Evolutionary conservation across 53 echinoderm and acorn worm genomes (phyloP).

Genomic region (Antedon mediterranea): DNA sequence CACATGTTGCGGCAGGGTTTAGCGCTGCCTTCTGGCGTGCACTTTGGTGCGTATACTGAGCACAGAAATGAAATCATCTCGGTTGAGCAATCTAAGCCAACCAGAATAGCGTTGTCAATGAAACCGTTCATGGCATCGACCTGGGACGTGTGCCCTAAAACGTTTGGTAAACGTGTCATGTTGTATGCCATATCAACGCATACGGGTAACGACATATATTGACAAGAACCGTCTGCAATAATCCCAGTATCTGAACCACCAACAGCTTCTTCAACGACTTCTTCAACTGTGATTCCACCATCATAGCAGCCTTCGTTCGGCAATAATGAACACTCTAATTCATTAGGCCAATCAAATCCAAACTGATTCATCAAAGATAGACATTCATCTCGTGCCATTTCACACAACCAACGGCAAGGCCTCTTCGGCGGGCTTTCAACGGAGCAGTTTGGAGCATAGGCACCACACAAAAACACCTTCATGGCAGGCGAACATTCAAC

Average conservation of each 20-base stretch:
- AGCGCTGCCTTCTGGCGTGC: conserved; percentile 5
- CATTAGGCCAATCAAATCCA: conserved; percentile 14
- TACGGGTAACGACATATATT: conserved; percentile 11
- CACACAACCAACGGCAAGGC: conserved; percentile 32
- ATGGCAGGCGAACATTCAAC: conserved; percentile 5
- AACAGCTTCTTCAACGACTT: no score
- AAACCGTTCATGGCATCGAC: conserved; percentile 7
- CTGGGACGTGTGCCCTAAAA: conserved; percentile 1
- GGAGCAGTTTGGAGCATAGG: conserved; percentile 18
- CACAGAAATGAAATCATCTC: conserved; percentile 3
- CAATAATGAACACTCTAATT: neutral
- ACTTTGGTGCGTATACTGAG: conserved; percentile 2
- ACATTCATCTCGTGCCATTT: conserved; percentile 17
- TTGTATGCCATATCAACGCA: conserved; percentile 2
- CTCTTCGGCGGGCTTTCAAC: neutral
- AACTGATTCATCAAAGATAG: conserved; percentile 14
- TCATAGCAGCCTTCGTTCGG: neutral
- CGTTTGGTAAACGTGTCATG: conserved; percentile 2
- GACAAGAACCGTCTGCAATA: conserved; percentile 5
- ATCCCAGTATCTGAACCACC: neutral
- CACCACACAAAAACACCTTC: conserved; percentile 14
- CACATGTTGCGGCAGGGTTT: conserved; percentile 34
- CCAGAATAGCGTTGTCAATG: neutral
- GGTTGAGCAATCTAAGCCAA: conserved; percentile 7
- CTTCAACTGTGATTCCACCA: neutral